Conservation (phyloP, 2,888 invertebrate species). For the Thecocarcelia acutangulata region DNA sequence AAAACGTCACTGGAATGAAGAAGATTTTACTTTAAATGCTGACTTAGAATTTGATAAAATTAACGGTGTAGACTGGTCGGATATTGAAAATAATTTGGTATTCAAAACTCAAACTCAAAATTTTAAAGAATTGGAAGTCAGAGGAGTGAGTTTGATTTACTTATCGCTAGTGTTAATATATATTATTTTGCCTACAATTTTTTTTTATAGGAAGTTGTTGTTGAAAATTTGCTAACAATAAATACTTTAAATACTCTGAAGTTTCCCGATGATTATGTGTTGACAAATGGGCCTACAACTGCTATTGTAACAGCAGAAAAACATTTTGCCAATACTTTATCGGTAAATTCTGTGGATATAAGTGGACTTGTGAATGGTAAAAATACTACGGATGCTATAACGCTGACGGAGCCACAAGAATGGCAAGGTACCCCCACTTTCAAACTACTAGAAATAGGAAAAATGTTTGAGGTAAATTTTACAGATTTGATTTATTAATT, state of each 20-base stretch:
- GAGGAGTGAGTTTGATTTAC: conserved; percentile 81
- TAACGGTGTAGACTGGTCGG: conserved; percentile 82
- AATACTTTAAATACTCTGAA: conserved; percentile 81
- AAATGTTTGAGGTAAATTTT: conserved; percentile 80
- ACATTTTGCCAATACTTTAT: conserved; percentile 80
- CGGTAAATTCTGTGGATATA: conserved; percentile 78
- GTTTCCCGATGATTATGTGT: conserved; percentile 83
- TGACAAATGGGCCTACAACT: conserved; percentile 75
- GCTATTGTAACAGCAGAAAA: conserved; percentile 82
- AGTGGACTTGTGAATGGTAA: conserved; percentile 82
- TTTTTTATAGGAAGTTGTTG: conserved; percentile 79
- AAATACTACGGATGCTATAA: conserved; percentile 82
- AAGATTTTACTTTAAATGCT: conserved; percentile 71
- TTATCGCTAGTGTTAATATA: not conserved
- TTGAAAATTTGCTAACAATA: conserved; percentile 77
- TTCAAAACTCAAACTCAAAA: conserved; percentile 81
- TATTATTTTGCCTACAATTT: not conserved
- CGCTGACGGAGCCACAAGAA: conserved; percentile 81
- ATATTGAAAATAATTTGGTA: conserved; percentile 81
- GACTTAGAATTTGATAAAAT: conserved; percentile 79
- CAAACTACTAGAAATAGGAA: conserved; percentile 82
- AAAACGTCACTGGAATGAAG: conserved; percentile 50
- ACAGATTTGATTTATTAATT: not conserved
- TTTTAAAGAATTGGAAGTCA: conserved; percentile 80
- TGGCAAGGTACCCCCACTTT: conserved; percentile 82